Evolutionary conservation across 2,797 vertebrate genomes (phyloP).

Genomic region (Mormyrus proboscirostris): DNA sequence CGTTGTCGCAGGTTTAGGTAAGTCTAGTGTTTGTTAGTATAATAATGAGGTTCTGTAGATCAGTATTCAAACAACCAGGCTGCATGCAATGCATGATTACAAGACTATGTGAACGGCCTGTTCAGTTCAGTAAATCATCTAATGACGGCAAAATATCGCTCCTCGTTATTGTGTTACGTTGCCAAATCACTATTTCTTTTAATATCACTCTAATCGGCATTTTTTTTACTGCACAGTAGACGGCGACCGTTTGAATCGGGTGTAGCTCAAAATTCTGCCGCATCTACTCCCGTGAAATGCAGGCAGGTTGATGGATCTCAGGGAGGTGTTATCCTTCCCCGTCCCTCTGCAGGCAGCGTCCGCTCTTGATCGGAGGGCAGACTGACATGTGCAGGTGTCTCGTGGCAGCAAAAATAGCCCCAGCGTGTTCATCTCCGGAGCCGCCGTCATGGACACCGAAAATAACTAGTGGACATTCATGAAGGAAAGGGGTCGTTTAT

Average conservation of each 20-base stretch:
- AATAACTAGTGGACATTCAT: conserved; percentile 26
- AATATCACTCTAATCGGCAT: not conserved
- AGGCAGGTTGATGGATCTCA: not conserved
- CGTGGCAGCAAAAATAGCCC: conserved; percentile 29
- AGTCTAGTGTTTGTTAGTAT: not conserved
- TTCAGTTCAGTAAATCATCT: not conserved
- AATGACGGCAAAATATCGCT: not conserved
- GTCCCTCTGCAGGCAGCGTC: not conserved
- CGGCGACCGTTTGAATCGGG: not conserved
- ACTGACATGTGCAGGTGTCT: conserved; percentile 33
- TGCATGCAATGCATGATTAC: not conserved
- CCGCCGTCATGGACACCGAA: conserved; percentile 22
- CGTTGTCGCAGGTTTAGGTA: not conserved
- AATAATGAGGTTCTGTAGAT: not conserved
- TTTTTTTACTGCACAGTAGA: not conserved
- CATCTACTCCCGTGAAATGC: not conserved
- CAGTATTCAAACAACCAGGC: not conserved
- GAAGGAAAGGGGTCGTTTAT: not conserved
- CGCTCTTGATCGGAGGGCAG: conserved; percentile 12
- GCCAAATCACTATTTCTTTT: not conserved
- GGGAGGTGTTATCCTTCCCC: not conserved
- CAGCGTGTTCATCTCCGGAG: conserved; percentile 23
- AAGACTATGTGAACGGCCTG: not conserved
- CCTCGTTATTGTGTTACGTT: not conserved
- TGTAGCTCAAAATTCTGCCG: not conserved